Base-by-base conservation (phyloP, 2,113 vertebrate genomes). In the Centropus unirufus region DNA sequence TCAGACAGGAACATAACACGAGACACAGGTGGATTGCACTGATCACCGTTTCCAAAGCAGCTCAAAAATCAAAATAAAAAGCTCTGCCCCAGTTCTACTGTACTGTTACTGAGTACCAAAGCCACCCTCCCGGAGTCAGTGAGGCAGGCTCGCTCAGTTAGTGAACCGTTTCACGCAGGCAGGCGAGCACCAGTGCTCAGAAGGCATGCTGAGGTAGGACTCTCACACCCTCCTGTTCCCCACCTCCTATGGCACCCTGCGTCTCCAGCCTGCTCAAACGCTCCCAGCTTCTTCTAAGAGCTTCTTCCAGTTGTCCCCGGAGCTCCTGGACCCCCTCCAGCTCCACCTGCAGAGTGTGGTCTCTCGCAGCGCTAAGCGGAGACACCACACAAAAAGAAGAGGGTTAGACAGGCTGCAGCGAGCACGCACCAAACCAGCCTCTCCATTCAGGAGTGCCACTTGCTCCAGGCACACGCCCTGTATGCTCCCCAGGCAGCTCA, bases 221-320 rank as follows among this genome's bases (percentile, higher is more conserved):
- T 98, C 96, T 97, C 98, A 98, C 98, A 98, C 98, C 98, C 92
- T 98, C 98, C 98, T 98, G 98, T 97, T 99, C 98, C 99, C 99
- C 99, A 99, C 99, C 99, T 99, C 98, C 99, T 98, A 96, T 96
- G 97, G 98, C 13, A 83, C 96, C 97, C 96, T 96, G 97, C 30
- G 97, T 97, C 96, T 98, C 98, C 66, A 98, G 98, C 92, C 98
- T 97, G 97, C 91, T 97, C 76, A 98, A 91, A 78, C 96, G 97
- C 93, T 98, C 98, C 94, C 97, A 84, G 83, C 97, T 98, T 98
- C 98, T 98, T 96, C 96, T 95, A 46, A 99, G 98, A 90, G 99
- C 98, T 95, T 99, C 98, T 97, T 99, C 99, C 75, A 99, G 98
- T 91, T 99, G 99, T 55, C 93, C 94, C 8, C 98, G 98, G 30